A percentile compares a stretch with the other conserved stretches of the same genome.
These are phyloP conservation scores for Peromyscus leucopus DNA, from an alignment of 2,113 vertebrate genomes.

Conservation along the genomic window DNA sequence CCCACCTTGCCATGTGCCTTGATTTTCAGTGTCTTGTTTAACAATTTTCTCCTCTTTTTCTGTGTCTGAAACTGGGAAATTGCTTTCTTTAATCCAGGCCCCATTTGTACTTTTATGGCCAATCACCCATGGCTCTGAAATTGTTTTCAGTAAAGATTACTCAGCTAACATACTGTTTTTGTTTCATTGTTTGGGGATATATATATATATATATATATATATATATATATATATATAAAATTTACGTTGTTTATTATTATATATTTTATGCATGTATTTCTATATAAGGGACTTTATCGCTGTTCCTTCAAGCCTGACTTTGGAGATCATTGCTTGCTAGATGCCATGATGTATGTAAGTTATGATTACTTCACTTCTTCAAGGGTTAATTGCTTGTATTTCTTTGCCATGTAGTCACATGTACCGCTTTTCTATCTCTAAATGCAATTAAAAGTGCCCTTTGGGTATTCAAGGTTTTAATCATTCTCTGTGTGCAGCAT, in stretches of 20 bases:
- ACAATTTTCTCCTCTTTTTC: slow-evolving; percentile 69
- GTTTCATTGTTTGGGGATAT: not conserved
- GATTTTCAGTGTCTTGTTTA: slow-evolving; percentile 51
- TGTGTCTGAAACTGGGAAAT: slow-evolving; percentile 53
- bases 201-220: not conserved
- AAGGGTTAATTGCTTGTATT: slow-evolving; percentile 48
- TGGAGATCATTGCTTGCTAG: slow-evolving; percentile 42
- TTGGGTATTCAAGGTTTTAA: slow-evolving; percentile 54
- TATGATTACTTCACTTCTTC: not conserved
- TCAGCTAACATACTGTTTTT: not conserved
- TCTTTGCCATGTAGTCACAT: not conserved
- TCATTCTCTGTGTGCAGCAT: not conserved
- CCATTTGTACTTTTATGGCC: slow-evolving; percentile 48
- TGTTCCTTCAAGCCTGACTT: slow-evolving; percentile 13
- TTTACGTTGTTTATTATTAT: not conserved
- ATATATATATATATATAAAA: not conserved
- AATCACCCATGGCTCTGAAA: slow-evolving; percentile 26
- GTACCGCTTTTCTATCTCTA: slow-evolving; percentile 58
- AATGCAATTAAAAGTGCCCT: slow-evolving; percentile 77
- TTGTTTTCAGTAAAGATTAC: slow-evolving; percentile 45
- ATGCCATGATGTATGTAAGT: not conserved
- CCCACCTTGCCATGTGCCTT: not conserved
- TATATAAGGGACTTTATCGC: not conserved
- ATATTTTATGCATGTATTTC: not conserved
- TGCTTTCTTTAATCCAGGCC: slow-evolving; percentile 61